phyloP scores from a whole-genome alignment of 2,888 invertebrate genomes.

The Conops quadrifasciatus region DNA sequence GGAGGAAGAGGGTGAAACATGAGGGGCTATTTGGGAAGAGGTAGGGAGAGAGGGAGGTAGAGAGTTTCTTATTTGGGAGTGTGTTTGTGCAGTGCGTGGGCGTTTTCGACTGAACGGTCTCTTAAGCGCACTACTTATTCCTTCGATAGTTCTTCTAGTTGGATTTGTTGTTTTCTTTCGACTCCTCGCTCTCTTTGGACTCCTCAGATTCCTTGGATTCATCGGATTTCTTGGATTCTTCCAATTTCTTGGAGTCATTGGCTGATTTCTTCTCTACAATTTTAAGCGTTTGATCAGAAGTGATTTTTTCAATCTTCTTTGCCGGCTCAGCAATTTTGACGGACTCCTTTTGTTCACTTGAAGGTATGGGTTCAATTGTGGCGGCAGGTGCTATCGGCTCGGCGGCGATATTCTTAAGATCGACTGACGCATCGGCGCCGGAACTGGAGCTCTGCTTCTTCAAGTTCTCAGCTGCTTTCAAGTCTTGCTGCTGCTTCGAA shows the following conservation, averaged over 20 bases:
- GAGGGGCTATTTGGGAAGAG: slow-evolving; percentile 26
- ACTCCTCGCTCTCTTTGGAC: slow-evolving; percentile 58
- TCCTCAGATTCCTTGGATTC: slow-evolving; percentile 54
- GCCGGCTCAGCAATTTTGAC: slow-evolving; percentile 13
- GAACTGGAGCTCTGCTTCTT: background rate
- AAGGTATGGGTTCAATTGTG: slow-evolving; percentile 49
- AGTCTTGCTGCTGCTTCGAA: slow-evolving; percentile 16
- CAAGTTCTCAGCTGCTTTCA: background rate
- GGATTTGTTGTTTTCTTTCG: slow-evolving; percentile 54
- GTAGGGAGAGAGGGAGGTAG: slow-evolving; percentile 39
- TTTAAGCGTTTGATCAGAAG: too few relatives aligned
- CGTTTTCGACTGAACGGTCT: slow-evolving; percentile 40
- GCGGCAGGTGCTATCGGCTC: slow-evolving; percentile 57
- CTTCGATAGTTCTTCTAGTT: slow-evolving; percentile 43
- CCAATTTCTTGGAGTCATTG: slow-evolving; percentile 47
- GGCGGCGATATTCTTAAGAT: slow-evolving; percentile 46
- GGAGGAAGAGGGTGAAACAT: too few relatives aligned
- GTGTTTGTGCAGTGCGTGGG: too few relatives aligned
- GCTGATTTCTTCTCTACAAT: slow-evolving; percentile 46
- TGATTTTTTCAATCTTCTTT: slow-evolving; percentile 37
- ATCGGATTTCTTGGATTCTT: slow-evolving; percentile 50
- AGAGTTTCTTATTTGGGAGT: slow-evolving; percentile 31
- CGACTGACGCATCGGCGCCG: slow-evolving; percentile 13
- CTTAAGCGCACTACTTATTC: slow-evolving; percentile 45
- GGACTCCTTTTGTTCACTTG: slow-evolving; percentile 39